Percentiles rank a stretch among this genome's conserved stretches.
Conservation (phyloP, 2,888 invertebrate genomes). For the Alloscopus bannaensis region DNA sequence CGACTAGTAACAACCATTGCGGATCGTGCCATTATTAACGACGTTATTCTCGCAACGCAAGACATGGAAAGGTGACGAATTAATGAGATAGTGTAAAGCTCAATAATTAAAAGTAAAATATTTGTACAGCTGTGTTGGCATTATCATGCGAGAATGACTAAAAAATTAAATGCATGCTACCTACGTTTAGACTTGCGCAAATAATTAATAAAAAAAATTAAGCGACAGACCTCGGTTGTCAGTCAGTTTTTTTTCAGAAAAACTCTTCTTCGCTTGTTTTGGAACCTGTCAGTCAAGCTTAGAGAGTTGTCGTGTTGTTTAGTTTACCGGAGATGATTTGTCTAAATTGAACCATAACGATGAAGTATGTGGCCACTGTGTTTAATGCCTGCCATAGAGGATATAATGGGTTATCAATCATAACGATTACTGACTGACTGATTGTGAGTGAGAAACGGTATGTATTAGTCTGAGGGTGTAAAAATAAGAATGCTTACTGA, state of each 20-base stretch:
- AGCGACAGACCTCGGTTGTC: too few species aligned
- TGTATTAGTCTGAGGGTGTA: background rate
- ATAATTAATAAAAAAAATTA: too few species aligned
- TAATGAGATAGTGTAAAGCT: background rate
- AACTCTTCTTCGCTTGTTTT: too few species aligned
- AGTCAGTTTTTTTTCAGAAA: too few species aligned
- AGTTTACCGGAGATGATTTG: too few species aligned
- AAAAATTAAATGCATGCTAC: too few species aligned
- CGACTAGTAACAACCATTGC: constrained; percentile 2
- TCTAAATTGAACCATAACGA: constrained; percentile 33
- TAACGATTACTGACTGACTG: background rate
- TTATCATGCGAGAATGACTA: too few species aligned
- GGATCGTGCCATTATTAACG: constrained; percentile 33
- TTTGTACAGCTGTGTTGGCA: too few species aligned
- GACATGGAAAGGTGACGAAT: constrained; percentile 18
- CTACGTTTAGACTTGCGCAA: too few species aligned
- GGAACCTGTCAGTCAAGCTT: too few species aligned
- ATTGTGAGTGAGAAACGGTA: background rate
- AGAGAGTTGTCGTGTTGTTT: too few species aligned
- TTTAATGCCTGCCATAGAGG: constrained; percentile 23
- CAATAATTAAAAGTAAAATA: too few species aligned
- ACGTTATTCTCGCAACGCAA: constrained; percentile 10
- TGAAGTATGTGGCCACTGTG: constrained; percentile 39
- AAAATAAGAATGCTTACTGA: constrained; percentile 17
- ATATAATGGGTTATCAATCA: background rate